phyloP scores from a whole-genome alignment of 37 sponge, comb jelly and placozoan genomes.

The Chondrilla cf. caribensis region DNA sequence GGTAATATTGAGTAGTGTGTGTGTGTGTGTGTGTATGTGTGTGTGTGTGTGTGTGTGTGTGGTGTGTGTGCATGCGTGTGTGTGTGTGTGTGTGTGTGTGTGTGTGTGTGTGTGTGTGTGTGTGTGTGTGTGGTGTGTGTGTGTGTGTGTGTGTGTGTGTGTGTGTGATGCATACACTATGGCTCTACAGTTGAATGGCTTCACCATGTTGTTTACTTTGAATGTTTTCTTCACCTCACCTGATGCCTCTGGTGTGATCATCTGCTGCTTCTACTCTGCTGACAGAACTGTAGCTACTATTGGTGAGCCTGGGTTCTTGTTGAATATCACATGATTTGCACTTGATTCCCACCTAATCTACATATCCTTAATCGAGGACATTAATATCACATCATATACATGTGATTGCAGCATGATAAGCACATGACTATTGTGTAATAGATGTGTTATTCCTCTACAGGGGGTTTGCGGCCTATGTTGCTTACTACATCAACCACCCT shows the following conservation, averaged over 20 bases:
- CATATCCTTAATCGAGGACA: background rate
- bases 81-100: background rate
- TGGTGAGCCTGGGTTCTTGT: conserved; percentile 56
- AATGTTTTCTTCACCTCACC: background rate
- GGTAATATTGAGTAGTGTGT: conserved; percentile 31
- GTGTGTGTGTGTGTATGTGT: background rate
- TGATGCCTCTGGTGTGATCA: background rate
- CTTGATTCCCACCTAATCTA: background rate
- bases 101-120: too few relatives aligned
- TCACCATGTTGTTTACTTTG: background rate
- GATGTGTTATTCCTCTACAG: conserved; percentile 30
- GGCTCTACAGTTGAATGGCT: too few relatives aligned
- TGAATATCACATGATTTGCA: conserved; percentile 2
- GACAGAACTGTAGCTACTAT: conserved; percentile 89
- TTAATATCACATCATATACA: too few relatives aligned
- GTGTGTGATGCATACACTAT: too few relatives aligned
- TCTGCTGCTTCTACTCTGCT: background rate
- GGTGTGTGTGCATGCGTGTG: background rate
- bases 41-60: background rate
- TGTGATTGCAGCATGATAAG: background rate
- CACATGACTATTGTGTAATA: background rate
- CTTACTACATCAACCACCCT: conserved; percentile 95
- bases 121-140: too few relatives aligned
- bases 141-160: too few relatives aligned
- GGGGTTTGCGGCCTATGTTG: conserved; percentile 91